Conservation (phyloP, 2,113 vertebrate genomes). For the Cyprinodon variegatus region DNA sequence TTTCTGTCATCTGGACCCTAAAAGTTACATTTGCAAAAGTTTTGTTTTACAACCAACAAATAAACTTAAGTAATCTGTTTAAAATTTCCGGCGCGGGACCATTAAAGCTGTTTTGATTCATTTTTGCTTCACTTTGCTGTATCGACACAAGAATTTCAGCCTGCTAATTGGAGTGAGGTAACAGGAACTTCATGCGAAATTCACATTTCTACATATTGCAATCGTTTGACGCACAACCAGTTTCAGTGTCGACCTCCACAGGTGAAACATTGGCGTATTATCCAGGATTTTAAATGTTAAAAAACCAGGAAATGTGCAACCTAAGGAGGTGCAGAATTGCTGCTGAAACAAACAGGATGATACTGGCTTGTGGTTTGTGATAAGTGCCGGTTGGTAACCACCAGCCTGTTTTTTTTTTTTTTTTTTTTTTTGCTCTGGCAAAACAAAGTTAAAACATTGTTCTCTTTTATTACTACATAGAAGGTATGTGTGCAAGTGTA, state of each 20-base stretch:
- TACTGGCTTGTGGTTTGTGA: constrained; percentile 31
- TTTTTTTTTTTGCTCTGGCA: constrained; percentile 10
- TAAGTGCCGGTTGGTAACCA: constrained; percentile 30
- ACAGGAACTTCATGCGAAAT: not conserved
- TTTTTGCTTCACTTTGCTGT: not conserved
- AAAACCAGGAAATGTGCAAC: constrained; percentile 58
- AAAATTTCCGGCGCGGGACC: not conserved
- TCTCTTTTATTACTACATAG: not conserved
- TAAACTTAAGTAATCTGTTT: not conserved
- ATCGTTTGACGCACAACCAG: not conserved
- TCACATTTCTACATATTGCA: not conserved
- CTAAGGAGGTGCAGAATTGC: constrained; percentile 41
- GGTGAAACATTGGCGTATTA: constrained; percentile 24
- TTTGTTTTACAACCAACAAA: not conserved
- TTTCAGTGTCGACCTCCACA: not conserved
- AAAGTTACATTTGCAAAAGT: not conserved
- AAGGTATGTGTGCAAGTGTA: constrained; percentile 26
- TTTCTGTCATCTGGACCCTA: not conserved
- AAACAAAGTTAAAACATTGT: constrained; percentile 10
- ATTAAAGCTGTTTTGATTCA: not conserved
- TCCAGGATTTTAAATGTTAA: constrained; percentile 28
- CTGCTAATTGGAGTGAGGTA: not conserved
- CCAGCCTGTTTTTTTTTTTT: constrained; percentile 1
- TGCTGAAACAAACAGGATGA: constrained; percentile 45
- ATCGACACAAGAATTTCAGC: not conserved